A percentile compares a stretch with the other conserved stretches of the same genome.
Evolutionary conservation across 2,888 invertebrate species (phyloP).

Genomic region (Criorhina ranunculi): DNA sequence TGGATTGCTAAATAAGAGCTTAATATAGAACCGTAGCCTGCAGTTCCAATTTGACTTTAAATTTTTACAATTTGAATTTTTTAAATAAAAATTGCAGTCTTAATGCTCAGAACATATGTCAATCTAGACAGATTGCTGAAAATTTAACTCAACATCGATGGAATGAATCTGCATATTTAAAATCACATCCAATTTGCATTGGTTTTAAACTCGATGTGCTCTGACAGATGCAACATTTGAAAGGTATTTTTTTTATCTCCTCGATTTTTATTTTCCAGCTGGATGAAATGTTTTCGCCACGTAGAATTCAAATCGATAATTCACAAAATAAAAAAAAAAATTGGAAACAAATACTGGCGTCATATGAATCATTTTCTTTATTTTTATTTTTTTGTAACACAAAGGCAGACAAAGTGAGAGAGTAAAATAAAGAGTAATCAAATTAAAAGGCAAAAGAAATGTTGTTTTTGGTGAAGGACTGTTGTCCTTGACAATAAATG

Average conservation of each 20-base stretch:
- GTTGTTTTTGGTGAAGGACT: conserved; percentile 12
- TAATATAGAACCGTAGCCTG: no score
- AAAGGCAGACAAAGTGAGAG: not conserved
- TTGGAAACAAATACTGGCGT: not conserved
- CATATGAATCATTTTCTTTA: conserved; percentile 11
- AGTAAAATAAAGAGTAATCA: conserved; percentile 9
- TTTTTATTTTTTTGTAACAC: no score
- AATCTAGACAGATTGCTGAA: conserved; percentile 12
- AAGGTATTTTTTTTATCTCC: conserved; percentile 2
- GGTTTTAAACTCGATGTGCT: conserved; percentile 1
- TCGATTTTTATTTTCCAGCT: not conserved
- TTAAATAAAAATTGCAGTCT: not conserved
- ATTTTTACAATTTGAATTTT: not conserved
- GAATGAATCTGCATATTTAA: conserved; percentile 18
- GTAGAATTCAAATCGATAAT: not conserved
- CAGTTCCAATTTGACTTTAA: no score
- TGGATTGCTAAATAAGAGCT: no score
- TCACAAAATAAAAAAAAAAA: not conserved
- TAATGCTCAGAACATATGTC: not conserved
- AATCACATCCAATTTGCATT: not conserved
- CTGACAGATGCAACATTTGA: conserved; percentile 12
- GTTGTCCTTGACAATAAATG: conserved; percentile 8
- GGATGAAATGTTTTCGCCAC: not conserved
- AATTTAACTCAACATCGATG: conserved; percentile 1
- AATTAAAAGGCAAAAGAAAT: not conserved